Base-by-base conservation (phyloP, 2,888 invertebrate species). In the Fissipunctia ypsillon region DNA sequence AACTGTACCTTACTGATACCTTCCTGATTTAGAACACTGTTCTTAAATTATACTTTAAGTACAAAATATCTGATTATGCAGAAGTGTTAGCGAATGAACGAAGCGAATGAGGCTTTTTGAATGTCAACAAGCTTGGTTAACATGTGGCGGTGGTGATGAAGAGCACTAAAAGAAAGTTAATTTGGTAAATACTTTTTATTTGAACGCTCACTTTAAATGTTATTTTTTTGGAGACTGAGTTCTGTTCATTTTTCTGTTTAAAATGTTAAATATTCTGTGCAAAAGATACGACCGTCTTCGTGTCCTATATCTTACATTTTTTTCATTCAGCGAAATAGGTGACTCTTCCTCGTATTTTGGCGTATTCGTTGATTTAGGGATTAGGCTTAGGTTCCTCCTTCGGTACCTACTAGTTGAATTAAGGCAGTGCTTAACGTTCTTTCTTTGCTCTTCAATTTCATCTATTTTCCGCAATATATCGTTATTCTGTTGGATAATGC, bases 401-500 rank as follows among this genome's bases (percentile, higher is more conserved):
- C 92, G 88, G 69, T 90, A 91, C 63, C 80, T 80, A 38, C 74
- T 68, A 7, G 71, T 60, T 72, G 87, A 43, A 73, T 50, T n/a
- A 25, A 45, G 5, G n/a, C 64, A 22, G 60, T 66, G 79, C 35
- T 85, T 88, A 7, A 87, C 85, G n/a, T 64, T 69, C 35, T 86
- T 88, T n/a, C 77, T 78, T 74, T 82, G 88, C 35, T 76, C 84
- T 43, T 92, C 90, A 38, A 89, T 78, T 61, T 91, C 90, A 14
- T 88, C 84, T 9, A 95, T 88, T 84, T 91, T 92, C 3, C 87
- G 82, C 16, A 94, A 73, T 70, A 95, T 91, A 43, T 91, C 86
- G 22, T 93, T 92, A 72, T 94, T 95, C 81, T 95, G 95, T 75
- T 90, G 91, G 2, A 87, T 80, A 52, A 95, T 90, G 25, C 87